These are phyloP conservation scores for Chrysoperla carnea DNA, from an alignment of 1,140 invertebrate genomes.

Conservation along the genomic window DNA sequence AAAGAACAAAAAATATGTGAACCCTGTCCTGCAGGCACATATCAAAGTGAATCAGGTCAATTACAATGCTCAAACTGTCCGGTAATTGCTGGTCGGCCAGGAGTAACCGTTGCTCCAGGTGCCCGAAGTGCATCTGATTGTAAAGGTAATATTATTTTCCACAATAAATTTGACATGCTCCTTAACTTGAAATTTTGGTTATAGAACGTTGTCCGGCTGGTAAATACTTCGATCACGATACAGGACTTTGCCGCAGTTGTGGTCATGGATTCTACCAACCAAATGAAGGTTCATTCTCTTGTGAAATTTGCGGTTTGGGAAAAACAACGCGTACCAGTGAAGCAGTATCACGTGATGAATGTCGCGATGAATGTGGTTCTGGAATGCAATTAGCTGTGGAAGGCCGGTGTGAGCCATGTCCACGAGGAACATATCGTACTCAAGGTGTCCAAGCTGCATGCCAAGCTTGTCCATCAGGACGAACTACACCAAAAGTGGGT, in stretches of 20 bases:
- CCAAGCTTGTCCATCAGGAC: slow-evolving; percentile 67
- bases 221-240: slow-evolving; percentile 75
- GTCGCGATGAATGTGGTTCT: slow-evolving; percentile 77
- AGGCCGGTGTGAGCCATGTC: slow-evolving; percentile 85
- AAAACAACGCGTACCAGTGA: slow-evolving; percentile 85
- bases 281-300: slow-evolving; percentile 78
- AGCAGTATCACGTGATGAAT: slow-evolving; percentile 74
- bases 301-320: slow-evolving; percentile 74
- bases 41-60: slow-evolving; percentile 87
- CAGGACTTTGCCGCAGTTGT: slow-evolving; percentile 72
- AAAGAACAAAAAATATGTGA: slow-evolving; percentile 54
- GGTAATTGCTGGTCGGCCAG: slow-evolving; percentile 64
- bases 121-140: slow-evolving; percentile 77
- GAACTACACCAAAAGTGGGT: slow-evolving; percentile 72
- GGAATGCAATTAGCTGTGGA: slow-evolving; percentile 74
- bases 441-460: slow-evolving; percentile 79
- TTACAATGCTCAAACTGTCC: slow-evolving; percentile 76
- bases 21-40: slow-evolving; percentile 75
- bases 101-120: slow-evolving; percentile 70
- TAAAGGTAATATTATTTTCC: slow-evolving; percentile 40
- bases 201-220: slow-evolving; percentile 76
- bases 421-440: slow-evolving; percentile 74
- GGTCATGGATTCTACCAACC: slow-evolving; percentile 90
- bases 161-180: not conserved
- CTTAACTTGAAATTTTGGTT: slow-evolving; percentile 8